Percentiles rank a stretch among this genome's conserved stretches.
phyloP scores from a whole-genome alignment of 2,113 vertebrate genomes.

The Phylloscopus whistleri region DNA sequence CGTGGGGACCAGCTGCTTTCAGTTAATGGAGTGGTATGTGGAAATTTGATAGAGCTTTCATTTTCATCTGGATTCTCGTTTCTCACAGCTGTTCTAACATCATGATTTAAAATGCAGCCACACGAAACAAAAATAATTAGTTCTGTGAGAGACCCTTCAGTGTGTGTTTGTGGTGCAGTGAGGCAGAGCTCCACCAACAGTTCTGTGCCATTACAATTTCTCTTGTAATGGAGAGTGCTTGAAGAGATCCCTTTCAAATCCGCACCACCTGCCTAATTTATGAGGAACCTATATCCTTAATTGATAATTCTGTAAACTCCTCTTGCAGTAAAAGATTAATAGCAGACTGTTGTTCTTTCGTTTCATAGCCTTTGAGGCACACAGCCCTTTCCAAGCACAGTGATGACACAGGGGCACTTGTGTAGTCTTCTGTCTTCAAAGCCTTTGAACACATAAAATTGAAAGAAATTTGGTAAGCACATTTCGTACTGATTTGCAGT shows the following conservation, averaged over 20 bases:
- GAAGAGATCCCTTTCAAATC: neutral
- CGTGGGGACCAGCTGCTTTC: conserved; percentile 98
- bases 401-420: neutral
- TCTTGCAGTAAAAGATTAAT: neutral
- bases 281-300: neutral
- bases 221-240: neutral
- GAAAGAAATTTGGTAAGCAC: neutral
- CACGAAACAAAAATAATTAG: neutral
- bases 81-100: neutral
- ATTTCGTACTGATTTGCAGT: neutral
- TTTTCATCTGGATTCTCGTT: conserved; percentile 2
- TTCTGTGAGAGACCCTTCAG: neutral
- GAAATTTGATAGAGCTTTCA: conserved; percentile 4
- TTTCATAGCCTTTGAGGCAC: neutral
- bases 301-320: neutral
- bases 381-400: neutral
- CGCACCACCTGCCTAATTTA: neutral
- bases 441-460: neutral
- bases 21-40: conserved; percentile 96
- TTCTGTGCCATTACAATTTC: neutral
- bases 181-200: neutral
- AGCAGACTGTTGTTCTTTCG: neutral
- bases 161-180: neutral
- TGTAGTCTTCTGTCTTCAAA: neutral
- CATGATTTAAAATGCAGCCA: neutral